Evolutionary conservation across 2,113 vertebrate genomes (phyloP).

Genomic region (Eulemur macaco): DNA sequence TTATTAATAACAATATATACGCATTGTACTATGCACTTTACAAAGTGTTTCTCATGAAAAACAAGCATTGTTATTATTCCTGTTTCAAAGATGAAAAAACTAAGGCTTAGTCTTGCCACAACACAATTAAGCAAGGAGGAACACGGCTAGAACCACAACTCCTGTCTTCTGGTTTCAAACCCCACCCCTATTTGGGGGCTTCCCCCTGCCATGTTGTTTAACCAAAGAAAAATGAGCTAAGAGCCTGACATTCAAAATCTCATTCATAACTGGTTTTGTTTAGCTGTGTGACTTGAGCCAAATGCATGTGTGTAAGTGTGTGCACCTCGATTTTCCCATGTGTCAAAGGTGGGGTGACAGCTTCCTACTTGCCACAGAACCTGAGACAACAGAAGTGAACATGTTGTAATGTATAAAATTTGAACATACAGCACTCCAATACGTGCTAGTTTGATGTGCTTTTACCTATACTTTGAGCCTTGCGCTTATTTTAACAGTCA

Average conservation of each 20-base stretch:
- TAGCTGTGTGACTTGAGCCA: background rate
- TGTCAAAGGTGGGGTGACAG: background rate
- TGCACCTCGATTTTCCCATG: background rate
- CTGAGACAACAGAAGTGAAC: background rate
- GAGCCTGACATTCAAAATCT: background rate
- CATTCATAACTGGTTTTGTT: background rate
- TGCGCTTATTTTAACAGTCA: background rate
- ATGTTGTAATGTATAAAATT: background rate
- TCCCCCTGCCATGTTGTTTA: background rate
- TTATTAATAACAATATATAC: background rate
- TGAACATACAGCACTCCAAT: background rate
- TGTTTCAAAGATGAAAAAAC: background rate
- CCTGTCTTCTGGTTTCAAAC: background rate
- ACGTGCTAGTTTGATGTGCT: background rate
- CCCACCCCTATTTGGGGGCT: background rate
- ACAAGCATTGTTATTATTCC: background rate
- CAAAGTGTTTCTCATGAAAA: background rate
- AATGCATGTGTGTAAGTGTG: background rate
- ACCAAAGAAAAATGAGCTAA: background rate
- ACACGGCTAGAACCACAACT: background rate
- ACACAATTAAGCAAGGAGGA: background rate
- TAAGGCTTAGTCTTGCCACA: background rate
- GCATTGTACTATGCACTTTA: background rate
- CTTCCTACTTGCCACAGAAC: background rate
- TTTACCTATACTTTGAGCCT: background rate